Base-by-base conservation (phyloP, 2,113 vertebrate species). In the Sterna hirundo region DNA sequence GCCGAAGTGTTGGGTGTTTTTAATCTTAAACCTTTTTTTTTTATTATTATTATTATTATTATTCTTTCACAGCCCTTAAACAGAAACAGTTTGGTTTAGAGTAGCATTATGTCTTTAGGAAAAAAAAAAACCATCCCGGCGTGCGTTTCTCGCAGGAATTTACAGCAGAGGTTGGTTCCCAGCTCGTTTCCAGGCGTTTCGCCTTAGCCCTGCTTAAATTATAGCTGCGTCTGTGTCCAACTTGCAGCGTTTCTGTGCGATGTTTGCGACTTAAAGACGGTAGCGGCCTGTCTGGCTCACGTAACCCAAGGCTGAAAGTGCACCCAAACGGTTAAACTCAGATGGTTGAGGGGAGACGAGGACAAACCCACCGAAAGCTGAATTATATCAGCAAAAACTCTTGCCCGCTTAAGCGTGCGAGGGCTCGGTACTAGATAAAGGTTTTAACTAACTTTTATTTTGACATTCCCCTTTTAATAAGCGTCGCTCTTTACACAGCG, bases 391-490 rank as follows among this genome's bases (percentile, higher is more conserved):
- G 46, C 75, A 71, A 64, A 88, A 89, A 76, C 69, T 62, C 61
- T 19, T 57, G 27, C 62, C 14, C 5, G 2, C 70, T 94, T 65
- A 38, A 86, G 71, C 58, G 16, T 65, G n/a, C 32, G 76, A 66
- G 18, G 6, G 15, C 44, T 96, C 23, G 40, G 15, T 42, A 15
- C 32, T 62, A 70, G 82, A 85, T 80, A 92, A 88, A 26, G 58
- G n/a, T 23, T 85, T 80, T 42, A 74, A 87, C 66, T 64, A 96
- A 74, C 95, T 96, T 93, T 96, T 97, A 95, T 97, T 94, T 92
- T 97, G 92, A 96, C 94, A 90, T 95, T 80, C 86, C 10, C 38
- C 32, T 92, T 91, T 72, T 95, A 90, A 55, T 70, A 90, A 94
- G 86, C 7, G 0, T 65, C 60, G 84, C 85, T 92, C 52, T 92